Conservation (phyloP, 2,797 vertebrate genomes). For the Gallinago solitaria region DNA sequence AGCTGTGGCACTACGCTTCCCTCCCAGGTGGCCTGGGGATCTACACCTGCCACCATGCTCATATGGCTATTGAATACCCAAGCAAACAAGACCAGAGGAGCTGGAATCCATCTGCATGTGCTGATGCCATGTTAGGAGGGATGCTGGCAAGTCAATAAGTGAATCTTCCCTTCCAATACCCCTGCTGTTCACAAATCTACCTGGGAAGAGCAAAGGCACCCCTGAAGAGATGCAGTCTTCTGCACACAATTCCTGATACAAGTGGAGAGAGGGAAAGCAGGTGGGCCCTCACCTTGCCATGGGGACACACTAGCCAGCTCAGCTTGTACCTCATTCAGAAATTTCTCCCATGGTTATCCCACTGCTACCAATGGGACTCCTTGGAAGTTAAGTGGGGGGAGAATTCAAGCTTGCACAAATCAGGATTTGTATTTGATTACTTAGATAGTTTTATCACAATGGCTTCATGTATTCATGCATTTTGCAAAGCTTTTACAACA, state of each 20-base stretch:
- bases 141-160: background rate
- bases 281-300: background rate
- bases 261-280: background rate
- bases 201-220: background rate
- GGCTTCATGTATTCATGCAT: background rate
- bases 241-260: background rate
- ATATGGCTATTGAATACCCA: background rate
- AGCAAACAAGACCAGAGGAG: background rate
- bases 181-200: background rate
- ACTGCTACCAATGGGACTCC: background rate
- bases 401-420: background rate
- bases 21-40: background rate
- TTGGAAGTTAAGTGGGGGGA: background rate
- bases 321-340: background rate
- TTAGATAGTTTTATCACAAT: background rate
- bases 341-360: background rate
- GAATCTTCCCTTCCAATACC: background rate
- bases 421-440: background rate
- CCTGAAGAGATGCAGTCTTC: background rate
- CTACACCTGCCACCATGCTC: background rate
- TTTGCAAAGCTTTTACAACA: constrained; percentile 35
- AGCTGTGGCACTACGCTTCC: background rate
- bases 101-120: background rate
- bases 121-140: background rate
- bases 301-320: background rate